Percentiles rank a stretch among this genome's conserved stretches.
Conservation (phyloP, 2,888 invertebrate genomes). For the Plemyria rubiginata region DNA sequence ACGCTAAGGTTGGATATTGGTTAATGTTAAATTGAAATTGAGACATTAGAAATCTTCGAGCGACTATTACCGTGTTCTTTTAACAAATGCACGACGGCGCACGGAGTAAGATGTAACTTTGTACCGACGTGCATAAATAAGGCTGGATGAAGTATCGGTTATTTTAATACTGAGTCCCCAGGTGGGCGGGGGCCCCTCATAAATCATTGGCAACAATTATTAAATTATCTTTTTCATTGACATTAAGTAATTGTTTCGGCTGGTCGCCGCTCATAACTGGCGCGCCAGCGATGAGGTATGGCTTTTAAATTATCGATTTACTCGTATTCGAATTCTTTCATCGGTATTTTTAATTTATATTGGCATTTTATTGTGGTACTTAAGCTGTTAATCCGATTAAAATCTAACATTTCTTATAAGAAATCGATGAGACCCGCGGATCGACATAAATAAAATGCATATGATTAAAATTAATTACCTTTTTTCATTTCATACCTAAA, state of each 20-base stretch:
- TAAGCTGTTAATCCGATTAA: slow-evolving; percentile 17
- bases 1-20: slow-evolving; percentile 51
- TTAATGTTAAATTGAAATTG: slow-evolving; percentile 64
- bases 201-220: slow-evolving; percentile 82
- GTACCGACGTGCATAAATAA: slow-evolving; percentile 79
- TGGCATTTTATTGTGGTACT: slow-evolving; percentile 17
- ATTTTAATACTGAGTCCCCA: slow-evolving; percentile 78
- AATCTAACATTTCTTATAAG: slow-evolving; percentile 3
- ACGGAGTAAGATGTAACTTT: slow-evolving; percentile 81
- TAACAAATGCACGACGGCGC: slow-evolving; percentile 79
- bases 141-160: slow-evolving; percentile 72
- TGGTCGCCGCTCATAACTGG: slow-evolving; percentile 66
- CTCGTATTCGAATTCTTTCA: slow-evolving; percentile 63
- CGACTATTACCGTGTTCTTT: slow-evolving; percentile 82
- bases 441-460: no score
- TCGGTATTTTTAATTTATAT: slow-evolving; percentile 54
- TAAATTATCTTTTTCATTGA: slow-evolving; percentile 84
- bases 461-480: background rate
- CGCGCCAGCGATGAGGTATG: slow-evolving; percentile 68
- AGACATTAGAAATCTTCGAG: slow-evolving; percentile 83
- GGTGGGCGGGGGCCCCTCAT: slow-evolving; percentile 78
- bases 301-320: slow-evolving; percentile 68
- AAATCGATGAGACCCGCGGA: background rate
- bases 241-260: slow-evolving; percentile 83
- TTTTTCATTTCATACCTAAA: background rate